Conservation (phyloP, 2,797 vertebrate genomes). For the Pyrrhura leucotis region DNA sequence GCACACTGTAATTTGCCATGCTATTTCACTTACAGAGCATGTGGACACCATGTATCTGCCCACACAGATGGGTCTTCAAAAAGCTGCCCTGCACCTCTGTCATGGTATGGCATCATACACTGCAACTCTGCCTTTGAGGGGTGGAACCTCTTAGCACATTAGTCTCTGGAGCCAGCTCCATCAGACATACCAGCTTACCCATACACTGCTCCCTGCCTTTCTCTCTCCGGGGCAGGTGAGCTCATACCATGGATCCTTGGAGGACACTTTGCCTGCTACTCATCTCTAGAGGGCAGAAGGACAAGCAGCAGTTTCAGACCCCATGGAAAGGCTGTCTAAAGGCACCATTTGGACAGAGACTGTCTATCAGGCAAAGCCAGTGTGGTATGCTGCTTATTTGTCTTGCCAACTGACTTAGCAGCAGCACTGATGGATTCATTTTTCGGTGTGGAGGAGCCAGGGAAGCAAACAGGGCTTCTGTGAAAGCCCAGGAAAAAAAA, state of each 20-base stretch:
- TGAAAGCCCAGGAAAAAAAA: neutral
- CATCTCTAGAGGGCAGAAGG: neutral
- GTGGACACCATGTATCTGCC: rapidly evolving
- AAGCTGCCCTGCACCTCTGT: neutral
- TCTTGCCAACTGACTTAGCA: neutral
- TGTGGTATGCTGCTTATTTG: neutral
- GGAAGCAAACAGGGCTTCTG: neutral
- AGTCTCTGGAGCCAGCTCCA: neutral
- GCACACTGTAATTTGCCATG: neutral
- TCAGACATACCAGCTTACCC: neutral
- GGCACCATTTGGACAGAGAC: rapidly evolving
- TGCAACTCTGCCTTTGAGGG: neutral
- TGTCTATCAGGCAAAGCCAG: neutral
- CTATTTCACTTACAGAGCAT: neutral
- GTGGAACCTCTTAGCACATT: rapidly evolving
- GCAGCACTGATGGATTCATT: neutral
- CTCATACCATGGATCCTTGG: rapidly evolving
- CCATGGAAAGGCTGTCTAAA: rapidly evolving
- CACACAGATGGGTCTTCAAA: neutral
- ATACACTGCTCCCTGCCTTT: neutral
- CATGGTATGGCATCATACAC: neutral
- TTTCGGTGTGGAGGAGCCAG: neutral
- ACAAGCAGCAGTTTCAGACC: neutral
- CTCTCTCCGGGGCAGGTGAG: neutral
- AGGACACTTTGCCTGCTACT: neutral